Percentiles rank a stretch among this genome's conserved stretches.
Conservation (phyloP, 2,888 invertebrate species). For the Cosmia trapezina region DNA sequence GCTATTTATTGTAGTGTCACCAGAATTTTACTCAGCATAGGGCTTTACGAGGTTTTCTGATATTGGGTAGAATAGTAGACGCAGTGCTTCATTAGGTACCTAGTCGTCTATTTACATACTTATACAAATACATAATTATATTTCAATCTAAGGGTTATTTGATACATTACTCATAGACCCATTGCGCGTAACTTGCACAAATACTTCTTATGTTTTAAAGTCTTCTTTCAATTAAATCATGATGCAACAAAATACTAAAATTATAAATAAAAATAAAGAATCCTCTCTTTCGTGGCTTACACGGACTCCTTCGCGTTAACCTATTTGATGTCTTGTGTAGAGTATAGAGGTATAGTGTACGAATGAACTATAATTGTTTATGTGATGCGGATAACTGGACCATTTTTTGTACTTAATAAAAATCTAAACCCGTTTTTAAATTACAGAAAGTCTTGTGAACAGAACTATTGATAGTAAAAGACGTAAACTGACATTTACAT, state of each 20-base stretch:
- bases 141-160: neutral
- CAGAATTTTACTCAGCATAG: neutral
- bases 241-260: conserved; percentile 6
- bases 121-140: neutral
- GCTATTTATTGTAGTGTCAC: neutral
- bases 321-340: neutral
- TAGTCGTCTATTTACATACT: neutral
- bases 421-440: conserved; percentile 1
- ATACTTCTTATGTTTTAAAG: neutral
- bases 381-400: neutral
- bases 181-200: neutral
- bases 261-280: neutral
- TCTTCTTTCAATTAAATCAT: neutral
- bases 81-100: neutral
- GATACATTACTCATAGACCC: neutral
- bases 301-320: neutral
- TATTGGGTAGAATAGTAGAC: neutral
- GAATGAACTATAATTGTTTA: neutral
- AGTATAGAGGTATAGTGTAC: neutral
- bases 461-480: neutral
- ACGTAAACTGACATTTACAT: neutral
- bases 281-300: neutral
- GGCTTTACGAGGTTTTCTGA: neutral
- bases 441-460: neutral
- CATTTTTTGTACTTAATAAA: neutral